Evolutionary conservation across 1,140 invertebrate species (phyloP).

Genomic region (Zaprionus inermis): DNA sequence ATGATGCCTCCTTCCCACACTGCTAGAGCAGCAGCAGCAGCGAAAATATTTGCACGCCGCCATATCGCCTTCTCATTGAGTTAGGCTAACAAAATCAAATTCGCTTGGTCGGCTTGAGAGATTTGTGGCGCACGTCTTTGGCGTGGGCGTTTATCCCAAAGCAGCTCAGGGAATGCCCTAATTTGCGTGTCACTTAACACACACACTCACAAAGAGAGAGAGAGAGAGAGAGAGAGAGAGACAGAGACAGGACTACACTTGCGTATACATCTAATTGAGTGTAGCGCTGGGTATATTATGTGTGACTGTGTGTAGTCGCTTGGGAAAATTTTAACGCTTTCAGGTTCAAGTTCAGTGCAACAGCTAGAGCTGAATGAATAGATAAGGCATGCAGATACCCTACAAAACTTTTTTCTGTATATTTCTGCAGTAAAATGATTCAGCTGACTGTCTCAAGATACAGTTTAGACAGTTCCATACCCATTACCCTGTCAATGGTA

Average conservation of each 20-base stretch:
- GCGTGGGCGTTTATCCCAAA: slow-evolving; percentile 10
- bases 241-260: not conserved
- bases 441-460: too few species aligned
- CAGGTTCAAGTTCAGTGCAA: slow-evolving; percentile 1
- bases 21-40: too few species aligned
- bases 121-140: slow-evolving; percentile 20
- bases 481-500: too few species aligned
- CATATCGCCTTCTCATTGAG: slow-evolving; percentile 52
- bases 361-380: not conserved
- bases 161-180: slow-evolving; percentile 22
- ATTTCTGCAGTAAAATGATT: too few species aligned
- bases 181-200: slow-evolving; percentile 47
- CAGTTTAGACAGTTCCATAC: not conserved
- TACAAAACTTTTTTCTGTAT: too few species aligned
- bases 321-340: slow-evolving; percentile 14
- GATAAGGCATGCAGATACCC: not conserved
- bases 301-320: slow-evolving; percentile 2
- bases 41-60: slow-evolving; percentile 46
- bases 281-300: not conserved
- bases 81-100: slow-evolving; percentile 57
- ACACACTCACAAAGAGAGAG: slow-evolving; percentile 1
- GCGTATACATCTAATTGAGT: slow-evolving; percentile 40
- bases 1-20: slow-evolving; percentile 32
- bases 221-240: too few species aligned
- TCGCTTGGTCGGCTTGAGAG: slow-evolving; percentile 13